Percentiles rank a stretch among this genome's conserved stretches.
phyloP scores from a whole-genome alignment of 2,888 invertebrate species.

The Eurois occulta region DNA sequence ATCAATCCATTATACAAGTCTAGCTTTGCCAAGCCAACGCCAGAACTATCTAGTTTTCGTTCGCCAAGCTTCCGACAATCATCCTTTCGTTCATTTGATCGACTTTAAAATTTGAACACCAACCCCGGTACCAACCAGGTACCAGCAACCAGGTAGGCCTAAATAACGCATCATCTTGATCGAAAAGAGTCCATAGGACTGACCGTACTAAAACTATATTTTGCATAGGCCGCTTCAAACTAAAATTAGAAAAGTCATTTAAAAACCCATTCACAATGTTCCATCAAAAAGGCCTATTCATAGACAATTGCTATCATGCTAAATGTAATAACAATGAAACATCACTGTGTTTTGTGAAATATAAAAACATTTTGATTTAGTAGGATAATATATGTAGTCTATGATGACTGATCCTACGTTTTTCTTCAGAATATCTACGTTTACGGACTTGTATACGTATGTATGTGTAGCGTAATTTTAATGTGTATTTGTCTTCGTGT shows the following conservation, averaged over 20 bases:
- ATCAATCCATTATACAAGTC: no score
- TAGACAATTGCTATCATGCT: conserved; percentile 42
- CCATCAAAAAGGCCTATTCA: conserved; percentile 1
- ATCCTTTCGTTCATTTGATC: background rate
- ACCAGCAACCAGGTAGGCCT: background rate
- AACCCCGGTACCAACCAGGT: background rate
- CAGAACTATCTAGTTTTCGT: background rate
- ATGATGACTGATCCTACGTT: conserved; percentile 35
- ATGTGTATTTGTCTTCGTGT: conserved; percentile 78
- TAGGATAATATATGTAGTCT: conserved; percentile 33
- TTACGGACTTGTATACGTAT: conserved; percentile 54
- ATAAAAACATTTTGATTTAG: conserved; percentile 15
- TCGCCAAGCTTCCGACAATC: background rate
- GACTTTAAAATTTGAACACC: background rate
- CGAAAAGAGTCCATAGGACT: background rate
- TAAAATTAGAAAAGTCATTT: background rate
- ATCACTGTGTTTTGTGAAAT: background rate
- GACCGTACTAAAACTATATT: background rate
- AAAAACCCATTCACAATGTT: background rate
- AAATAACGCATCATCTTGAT: background rate
- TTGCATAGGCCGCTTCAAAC: background rate
- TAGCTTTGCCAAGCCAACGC: background rate
- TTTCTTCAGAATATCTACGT: conserved; percentile 21
- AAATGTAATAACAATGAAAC: conserved; percentile 14
- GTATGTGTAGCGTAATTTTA: conserved; percentile 60